These are phyloP conservation scores for Stenichneumon culpator DNA, from an alignment of 2,888 invertebrate species.

Conservation along the genomic window DNA sequence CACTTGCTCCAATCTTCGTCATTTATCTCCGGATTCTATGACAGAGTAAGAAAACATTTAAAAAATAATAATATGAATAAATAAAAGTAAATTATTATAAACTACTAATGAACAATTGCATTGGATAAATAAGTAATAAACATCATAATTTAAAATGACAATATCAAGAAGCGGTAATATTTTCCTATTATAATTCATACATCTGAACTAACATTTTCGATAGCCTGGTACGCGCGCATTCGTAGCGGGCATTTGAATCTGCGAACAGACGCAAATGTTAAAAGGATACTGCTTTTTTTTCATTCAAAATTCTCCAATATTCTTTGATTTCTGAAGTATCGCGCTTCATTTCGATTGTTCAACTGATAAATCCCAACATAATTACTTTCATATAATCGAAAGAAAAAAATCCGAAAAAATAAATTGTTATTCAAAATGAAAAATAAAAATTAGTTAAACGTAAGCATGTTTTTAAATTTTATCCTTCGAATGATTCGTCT, in stretches of 20 bases:
- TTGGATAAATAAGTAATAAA: not conserved
- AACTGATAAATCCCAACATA: no score
- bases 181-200: conserved; percentile 53
- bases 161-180: conserved; percentile 40
- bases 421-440: no score
- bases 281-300: conserved; percentile 4
- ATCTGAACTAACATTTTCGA: conserved; percentile 74
- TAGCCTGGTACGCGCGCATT: conserved; percentile 71
- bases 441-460: no score
- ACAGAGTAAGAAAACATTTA: conserved; percentile 59
- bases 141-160: not conserved
- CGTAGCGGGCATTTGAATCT: conserved; percentile 82
- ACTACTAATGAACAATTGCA: not conserved
- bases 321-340: not conserved
- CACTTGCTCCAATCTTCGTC: conserved; percentile 73
- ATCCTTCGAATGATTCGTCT: no score
- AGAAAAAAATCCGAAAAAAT: no score
- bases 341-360: not conserved
- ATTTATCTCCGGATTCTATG: conserved; percentile 73
- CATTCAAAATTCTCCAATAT: not conserved
- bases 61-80: not conserved
- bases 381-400: no score
- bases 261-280: conserved; percentile 76
- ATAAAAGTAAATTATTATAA: not conserved
- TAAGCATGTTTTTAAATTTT: no score